These are phyloP conservation scores for Beaufortia kweichowensis DNA, from an alignment of 2,113 vertebrate genomes.

Conservation along the genomic window DNA sequence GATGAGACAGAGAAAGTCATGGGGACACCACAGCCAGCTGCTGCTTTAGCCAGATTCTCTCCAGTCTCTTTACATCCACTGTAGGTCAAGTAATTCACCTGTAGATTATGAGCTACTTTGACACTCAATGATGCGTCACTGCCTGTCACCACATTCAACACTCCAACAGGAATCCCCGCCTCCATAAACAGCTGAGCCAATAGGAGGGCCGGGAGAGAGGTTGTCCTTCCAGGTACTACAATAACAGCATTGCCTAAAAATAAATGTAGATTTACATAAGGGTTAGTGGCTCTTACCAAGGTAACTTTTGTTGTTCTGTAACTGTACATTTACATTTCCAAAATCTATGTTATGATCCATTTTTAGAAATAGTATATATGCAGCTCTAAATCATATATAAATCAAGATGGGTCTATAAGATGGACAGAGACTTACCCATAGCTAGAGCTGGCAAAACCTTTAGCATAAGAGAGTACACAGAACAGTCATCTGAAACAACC, in stretches of 20 bases:
- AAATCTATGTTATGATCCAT: too few relatives aligned
- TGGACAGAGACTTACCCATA: slow-evolving; percentile 67
- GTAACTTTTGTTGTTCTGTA: background rate
- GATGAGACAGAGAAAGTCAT: slow-evolving; percentile 62
- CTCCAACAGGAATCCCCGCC: slow-evolving; percentile 72
- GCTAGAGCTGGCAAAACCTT: slow-evolving; percentile 74
- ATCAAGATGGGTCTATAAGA: too few relatives aligned
- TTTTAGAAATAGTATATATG: background rate
- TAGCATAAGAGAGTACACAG: slow-evolving; percentile 66
- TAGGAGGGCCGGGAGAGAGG: slow-evolving; percentile 64
- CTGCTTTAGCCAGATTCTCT: slow-evolving; percentile 54
- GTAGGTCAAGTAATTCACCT: slow-evolving; percentile 65
- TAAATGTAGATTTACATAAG: too few relatives aligned
- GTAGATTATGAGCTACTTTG: slow-evolving; percentile 61
- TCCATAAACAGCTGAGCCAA: slow-evolving; percentile 69
- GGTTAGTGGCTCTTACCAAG: background rate
- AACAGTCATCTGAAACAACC: slow-evolving; percentile 68
- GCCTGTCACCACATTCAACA: slow-evolving; percentile 71
- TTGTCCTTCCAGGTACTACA: slow-evolving; percentile 61
- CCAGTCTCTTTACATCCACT: slow-evolving; percentile 70
- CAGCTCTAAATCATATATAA: background rate
- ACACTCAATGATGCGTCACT: slow-evolving; percentile 57
- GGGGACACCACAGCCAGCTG: slow-evolving; percentile 60
- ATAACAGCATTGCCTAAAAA: slow-evolving; percentile 73
- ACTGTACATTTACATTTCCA: too few relatives aligned